Base-by-base conservation (phyloP, 2,797 vertebrate species). In the Rousettus madagascariensis region DNA sequence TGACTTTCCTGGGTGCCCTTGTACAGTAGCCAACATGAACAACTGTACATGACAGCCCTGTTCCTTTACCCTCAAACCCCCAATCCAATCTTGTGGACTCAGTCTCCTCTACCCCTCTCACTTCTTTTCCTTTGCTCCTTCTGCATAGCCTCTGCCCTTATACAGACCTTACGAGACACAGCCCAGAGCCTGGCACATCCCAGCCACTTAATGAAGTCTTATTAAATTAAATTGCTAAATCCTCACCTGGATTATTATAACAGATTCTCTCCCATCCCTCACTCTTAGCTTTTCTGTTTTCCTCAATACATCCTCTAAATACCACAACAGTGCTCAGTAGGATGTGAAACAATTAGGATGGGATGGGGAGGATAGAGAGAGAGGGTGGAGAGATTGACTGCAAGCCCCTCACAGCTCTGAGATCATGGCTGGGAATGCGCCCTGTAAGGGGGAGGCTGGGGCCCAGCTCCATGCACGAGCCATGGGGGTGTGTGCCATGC, bases 121-220 rank as follows among this genome's bases (percentile, higher is more conserved):
- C 46, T 82, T 74, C 86, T 51, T 11, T 46, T 61, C n/a, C n/a
- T 90, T 74, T 24, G n/a, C 43, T 43, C 77, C n/a, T 75, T 65
- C 80, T 41, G 63, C 46, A 74, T 9, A 33, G 68, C 59, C 33
- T 94, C 36, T 41, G 72, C 51, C 43, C 6, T 17, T 28, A 87
- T 3, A 65, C 38, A 91, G 22, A 59, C 63, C 61, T 74, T 20
- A 10, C 86, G 59, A 72, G 57, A 51, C 19, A 7, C 33, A 79
- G 38, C 12, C 26, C 82, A 72, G 55, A 30, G 24, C 53, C 53
- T 57, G 22, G 71, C 36, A 63, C n/a, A 20, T 11, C 16, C 84
- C 30, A 11, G 30, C n/a, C 65, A 6, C 43, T 61, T 66, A 53
- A 9, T 15, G 38, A 94, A 77, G 41, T 24, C n/a, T 55, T 89